Evolutionary conservation across 2,888 invertebrate genomes (phyloP), one percentile per base, ranked within the genome.

Genomic region (Caenorhabditis imperialis): DNA sequence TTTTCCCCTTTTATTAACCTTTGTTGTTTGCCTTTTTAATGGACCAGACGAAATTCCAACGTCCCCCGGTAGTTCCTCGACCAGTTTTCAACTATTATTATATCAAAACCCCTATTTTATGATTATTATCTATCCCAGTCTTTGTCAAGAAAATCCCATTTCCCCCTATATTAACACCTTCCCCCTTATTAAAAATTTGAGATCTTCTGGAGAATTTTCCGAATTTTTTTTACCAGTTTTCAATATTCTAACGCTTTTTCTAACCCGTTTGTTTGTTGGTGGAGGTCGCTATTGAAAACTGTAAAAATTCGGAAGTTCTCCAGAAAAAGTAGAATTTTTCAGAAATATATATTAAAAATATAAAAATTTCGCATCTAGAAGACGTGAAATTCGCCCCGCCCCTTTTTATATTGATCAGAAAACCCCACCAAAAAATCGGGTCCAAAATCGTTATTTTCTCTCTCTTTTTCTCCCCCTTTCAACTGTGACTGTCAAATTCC

Each of bases 181-280:
- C 33, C 20, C n/a, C 33, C 18, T 44, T 33, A 23, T 6, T 8
- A 38, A 23, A 22, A 33, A 10, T 45, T 1, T 35, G 42, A 23
- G 20, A 35, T 12, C 20, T 42, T 44, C 22, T 48, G n/a, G 25
- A 30, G 8, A 30, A 23, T 45, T 45, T 45, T 20, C 16, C 12
- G 44, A 44, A 44, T 18, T 22, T 18, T 44, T 44, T 48, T 48
- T 30, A n/a, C n/a, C n/a, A n/a, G n/a, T n/a, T 18, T 48, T 48
- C 30, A 8, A n/a, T 22, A 50, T n/a, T 48, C 25, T 50, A n/a
- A 20, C 12, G 35, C 23, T 37, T 20, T 23, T 35, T 22, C 50
- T 14, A 33, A 20, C 8, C 20, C n/a, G 38, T 16, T 40, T n/a
- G 18, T 18, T 6, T n/a, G 16, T 38, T n/a, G 14, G 6, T 38